Percentiles rank a stretch among this genome's conserved stretches.
Evolutionary conservation across 2,888 invertebrate species (phyloP).

Genomic region (Crioceris asparagi): DNA sequence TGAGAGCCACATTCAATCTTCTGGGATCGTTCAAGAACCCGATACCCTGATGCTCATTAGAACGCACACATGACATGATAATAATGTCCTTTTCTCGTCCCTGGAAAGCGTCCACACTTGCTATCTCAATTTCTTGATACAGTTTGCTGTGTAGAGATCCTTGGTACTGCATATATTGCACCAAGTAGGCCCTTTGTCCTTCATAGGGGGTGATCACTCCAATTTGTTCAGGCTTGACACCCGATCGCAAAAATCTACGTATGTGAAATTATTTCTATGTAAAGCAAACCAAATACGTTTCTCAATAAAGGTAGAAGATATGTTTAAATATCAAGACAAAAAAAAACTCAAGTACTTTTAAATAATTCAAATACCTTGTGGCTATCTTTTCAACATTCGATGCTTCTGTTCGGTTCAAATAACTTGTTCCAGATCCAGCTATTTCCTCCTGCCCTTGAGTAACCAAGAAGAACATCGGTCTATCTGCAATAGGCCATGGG

Average conservation of each 20-base stretch:
- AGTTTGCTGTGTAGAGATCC: conserved; percentile 93
- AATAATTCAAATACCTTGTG: conserved; percentile 54
- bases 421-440: conserved; percentile 96
- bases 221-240: conserved; percentile 95
- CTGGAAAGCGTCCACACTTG: conserved; percentile 98
- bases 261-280: too few species aligned
- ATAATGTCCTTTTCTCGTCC: conserved; percentile 99
- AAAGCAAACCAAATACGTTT: too few species aligned
- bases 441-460: conserved; percentile 99
- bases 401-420: conserved; percentile 95
- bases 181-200: conserved; percentile 93
- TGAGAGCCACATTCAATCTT: conserved; percentile 94
- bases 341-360: too few species aligned
- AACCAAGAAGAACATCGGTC: conserved; percentile 98
- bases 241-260: conserved; percentile 86
- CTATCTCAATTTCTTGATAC: conserved; percentile 98
- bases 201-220: conserved; percentile 99
- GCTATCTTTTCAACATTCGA: conserved; percentile 97
- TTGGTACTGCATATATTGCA: conserved; percentile 98
- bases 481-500: conserved; percentile 93
- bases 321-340: too few species aligned
- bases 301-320: too few species aligned
- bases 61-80: conserved; percentile 94
- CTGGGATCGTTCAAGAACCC: conserved; percentile 98
- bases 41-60: conserved; percentile 95